Evolutionary conservation across 2,113 vertebrate species (phyloP).

Genomic region (Scopus umbretta): DNA sequence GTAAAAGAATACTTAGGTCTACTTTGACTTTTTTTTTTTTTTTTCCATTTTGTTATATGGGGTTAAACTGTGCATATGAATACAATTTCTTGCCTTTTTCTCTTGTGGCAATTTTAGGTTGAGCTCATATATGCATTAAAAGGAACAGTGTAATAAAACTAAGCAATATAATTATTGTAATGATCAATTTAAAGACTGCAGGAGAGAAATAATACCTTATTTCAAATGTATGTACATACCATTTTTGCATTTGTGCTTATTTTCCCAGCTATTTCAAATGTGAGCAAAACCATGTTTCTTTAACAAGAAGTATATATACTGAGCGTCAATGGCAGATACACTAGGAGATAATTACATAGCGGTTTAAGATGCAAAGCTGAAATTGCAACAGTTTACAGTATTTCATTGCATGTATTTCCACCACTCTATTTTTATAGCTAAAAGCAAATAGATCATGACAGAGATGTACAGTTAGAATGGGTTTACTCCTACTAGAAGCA

Average conservation of each 20-base stretch:
- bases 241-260: not conserved
- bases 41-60: not conserved
- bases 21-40: not conserved
- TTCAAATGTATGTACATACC: not conserved
- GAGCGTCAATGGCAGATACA: not conserved
- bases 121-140: not conserved
- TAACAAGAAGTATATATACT: not conserved
- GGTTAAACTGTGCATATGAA: not conserved
- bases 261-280: not conserved
- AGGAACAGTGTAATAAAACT: not conserved
- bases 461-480: not conserved
- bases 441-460: not conserved
- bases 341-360: not conserved
- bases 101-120: slow-evolving; percentile 38
- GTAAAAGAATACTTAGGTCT: not conserved
- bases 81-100: not conserved
- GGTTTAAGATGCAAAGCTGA: not conserved
- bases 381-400: not conserved
- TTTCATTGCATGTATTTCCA: not conserved
- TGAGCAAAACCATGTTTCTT: not conserved
- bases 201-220: not conserved
- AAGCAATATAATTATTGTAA: not conserved
- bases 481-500: not conserved
- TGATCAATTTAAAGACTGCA: not conserved
- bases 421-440: not conserved